Conservation (phyloP, 2,888 invertebrate genomes). For the Sminthurides aquaticus region DNA sequence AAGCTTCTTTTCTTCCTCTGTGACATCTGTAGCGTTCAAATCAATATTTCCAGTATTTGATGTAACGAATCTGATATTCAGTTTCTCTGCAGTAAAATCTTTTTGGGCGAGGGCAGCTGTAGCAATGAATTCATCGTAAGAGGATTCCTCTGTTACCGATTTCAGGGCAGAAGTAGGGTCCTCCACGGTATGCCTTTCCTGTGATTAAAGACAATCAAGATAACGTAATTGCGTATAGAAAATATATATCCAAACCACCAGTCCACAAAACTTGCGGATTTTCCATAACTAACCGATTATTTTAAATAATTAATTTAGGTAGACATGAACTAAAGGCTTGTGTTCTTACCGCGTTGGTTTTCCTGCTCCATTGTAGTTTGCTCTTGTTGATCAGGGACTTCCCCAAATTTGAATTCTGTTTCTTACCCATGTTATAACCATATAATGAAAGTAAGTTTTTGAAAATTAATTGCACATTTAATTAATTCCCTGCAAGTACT, state of each 20-base stretch:
- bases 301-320: not conserved
- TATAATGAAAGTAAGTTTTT: no score
- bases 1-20: conserved; percentile 36
- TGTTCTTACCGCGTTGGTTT: conserved; percentile 12
- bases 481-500: no score
- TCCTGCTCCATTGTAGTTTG: conserved; percentile 9
- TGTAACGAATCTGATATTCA: conserved; percentile 71
- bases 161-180: conserved; percentile 32
- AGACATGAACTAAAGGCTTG: no score
- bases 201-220: not conserved
- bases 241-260: no score
- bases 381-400: conserved; percentile 16
- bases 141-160: conserved; percentile 75
- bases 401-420: conserved; percentile 8
- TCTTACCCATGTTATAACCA: conserved; percentile 14
- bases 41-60: conserved; percentile 56
- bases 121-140: conserved; percentile 89
- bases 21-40: conserved; percentile 30
- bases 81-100: conserved; percentile 77
- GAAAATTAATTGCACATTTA: no score
- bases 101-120: conserved; percentile 90
- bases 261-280: no score
- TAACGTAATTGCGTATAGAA: not conserved
- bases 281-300: no score
- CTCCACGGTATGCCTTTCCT: conserved; percentile 36